Evolutionary conservation across 2,113 vertebrate genomes (phyloP).

Genomic region (Colius striatus): DNA sequence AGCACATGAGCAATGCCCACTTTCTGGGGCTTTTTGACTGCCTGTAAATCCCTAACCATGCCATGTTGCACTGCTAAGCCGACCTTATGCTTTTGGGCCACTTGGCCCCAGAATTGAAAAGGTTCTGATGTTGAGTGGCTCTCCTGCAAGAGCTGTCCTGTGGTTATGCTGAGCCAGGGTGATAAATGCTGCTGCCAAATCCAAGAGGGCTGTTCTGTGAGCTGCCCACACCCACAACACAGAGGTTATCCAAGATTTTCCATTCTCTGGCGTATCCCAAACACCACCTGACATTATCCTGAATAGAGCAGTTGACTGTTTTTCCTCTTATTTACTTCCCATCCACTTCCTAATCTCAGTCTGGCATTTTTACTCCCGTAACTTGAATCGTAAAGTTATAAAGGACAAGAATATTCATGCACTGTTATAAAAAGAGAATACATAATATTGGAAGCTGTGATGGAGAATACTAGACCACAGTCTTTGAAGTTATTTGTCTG

Average conservation of each 20-base stretch:
- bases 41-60: not conserved
- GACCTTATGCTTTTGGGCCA: not conserved
- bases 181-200: not conserved
- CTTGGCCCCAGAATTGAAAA: accelerated
- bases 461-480: not conserved
- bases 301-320: not conserved
- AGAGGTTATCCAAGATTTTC: slow-evolving; percentile 26
- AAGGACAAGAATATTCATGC: not conserved
- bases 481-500: not conserved
- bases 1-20: not conserved
- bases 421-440: not conserved
- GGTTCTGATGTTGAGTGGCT: not conserved
- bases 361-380: not conserved
- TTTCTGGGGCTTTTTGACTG: not conserved
- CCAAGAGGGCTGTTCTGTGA: not conserved
- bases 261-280: not conserved
- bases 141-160: not conserved
- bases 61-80: not conserved
- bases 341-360: not conserved
- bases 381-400: not conserved
- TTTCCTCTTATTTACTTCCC: slow-evolving; percentile 15
- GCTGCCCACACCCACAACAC: not conserved
- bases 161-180: not conserved
- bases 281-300: slow-evolving; percentile 22
- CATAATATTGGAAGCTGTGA: not conserved